Conservation (phyloP, 2,888 invertebrate genomes). For the Polyploca ridens region DNA sequence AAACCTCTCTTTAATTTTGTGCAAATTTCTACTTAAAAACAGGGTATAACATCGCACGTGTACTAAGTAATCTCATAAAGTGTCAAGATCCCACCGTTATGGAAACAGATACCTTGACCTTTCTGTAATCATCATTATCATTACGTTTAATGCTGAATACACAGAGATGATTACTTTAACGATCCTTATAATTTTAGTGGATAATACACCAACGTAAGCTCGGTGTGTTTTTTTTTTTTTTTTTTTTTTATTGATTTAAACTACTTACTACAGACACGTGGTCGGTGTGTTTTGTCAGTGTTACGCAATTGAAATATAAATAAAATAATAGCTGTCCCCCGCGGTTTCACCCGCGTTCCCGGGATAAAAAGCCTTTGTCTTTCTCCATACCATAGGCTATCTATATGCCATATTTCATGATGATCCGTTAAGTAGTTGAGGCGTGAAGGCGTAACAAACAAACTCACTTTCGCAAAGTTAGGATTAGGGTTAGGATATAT, state of each 20-base stretch:
- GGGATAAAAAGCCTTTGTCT: too few relatives aligned
- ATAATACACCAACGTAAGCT: background rate
- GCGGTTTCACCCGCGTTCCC: too few relatives aligned
- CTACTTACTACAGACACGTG: too few relatives aligned
- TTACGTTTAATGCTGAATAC: background rate
- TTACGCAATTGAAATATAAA: too few relatives aligned
- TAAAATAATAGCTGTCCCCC: too few relatives aligned
- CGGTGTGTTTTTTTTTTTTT: background rate
- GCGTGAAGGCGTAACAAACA: too few relatives aligned
- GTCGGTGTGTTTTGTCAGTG: background rate
- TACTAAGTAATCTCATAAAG: background rate
- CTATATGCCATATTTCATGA: too few relatives aligned
- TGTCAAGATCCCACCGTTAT: background rate
- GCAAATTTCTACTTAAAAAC: background rate
- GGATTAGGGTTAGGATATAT: too few relatives aligned
- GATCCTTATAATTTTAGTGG: background rate
- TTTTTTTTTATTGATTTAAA: too few relatives aligned
- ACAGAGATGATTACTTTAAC: background rate
- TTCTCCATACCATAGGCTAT: too few relatives aligned
- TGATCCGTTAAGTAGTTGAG: too few relatives aligned
- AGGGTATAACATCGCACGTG: background rate
- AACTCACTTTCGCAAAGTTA: too few relatives aligned
- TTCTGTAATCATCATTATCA: background rate
- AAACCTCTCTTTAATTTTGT: background rate
- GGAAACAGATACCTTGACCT: background rate